These are phyloP conservation scores for Pelecanus crispus DNA, from an alignment of 2,113 vertebrate species.

Conservation along the genomic window DNA sequence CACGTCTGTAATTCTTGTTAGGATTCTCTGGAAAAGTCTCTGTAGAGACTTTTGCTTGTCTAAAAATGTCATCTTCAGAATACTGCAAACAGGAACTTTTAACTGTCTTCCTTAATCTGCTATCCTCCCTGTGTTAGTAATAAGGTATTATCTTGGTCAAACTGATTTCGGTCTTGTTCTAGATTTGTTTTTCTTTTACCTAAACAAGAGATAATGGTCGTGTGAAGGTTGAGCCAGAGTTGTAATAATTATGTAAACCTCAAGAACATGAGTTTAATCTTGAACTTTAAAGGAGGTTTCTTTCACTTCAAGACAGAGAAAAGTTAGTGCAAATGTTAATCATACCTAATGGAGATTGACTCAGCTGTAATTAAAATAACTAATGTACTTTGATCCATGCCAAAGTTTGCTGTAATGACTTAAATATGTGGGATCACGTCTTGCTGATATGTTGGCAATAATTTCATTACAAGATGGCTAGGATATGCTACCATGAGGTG, in stretches of 20 bases:
- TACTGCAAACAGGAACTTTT: neutral
- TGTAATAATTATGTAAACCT: neutral
- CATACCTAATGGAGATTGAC: constrained; percentile 22
- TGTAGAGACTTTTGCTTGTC: neutral
- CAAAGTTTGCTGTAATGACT: neutral
- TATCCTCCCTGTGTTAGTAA: neutral
- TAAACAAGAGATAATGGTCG: neutral
- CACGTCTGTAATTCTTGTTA: neutral
- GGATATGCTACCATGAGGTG: constrained; percentile 26
- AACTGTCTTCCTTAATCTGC: neutral
- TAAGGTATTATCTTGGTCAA: neutral
- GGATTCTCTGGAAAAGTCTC: neutral
- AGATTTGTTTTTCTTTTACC: neutral
- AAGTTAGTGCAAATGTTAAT: constrained; percentile 21
- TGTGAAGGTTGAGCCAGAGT: neutral
- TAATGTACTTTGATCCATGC: constrained; percentile 19
- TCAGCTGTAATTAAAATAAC: constrained; percentile 53
- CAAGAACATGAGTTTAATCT: neutral
- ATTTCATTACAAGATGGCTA: constrained; percentile 28
- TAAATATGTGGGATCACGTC: constrained; percentile 34
- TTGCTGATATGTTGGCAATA: constrained; percentile 12
- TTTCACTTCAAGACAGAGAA: neutral
- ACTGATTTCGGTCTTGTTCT: neutral
- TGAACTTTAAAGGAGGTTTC: neutral
- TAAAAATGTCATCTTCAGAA: neutral